These are phyloP conservation scores for Trichogramma dendrolimi DNA, from an alignment of 2,888 invertebrate genomes.

Conservation along the genomic window DNA sequence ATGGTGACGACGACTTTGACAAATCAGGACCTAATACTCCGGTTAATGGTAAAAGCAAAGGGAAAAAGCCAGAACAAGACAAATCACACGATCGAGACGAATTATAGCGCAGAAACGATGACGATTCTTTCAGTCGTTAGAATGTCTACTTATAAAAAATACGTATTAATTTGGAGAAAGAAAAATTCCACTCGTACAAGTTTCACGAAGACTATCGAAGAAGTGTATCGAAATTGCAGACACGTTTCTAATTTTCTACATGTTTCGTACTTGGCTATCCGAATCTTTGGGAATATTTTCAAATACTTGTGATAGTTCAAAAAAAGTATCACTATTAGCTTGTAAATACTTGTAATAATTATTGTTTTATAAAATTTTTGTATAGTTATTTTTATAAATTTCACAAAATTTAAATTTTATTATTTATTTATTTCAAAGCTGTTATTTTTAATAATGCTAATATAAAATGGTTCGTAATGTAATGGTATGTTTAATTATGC, in stretches of 20 bases:
- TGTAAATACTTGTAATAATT: slow-evolving; percentile 27
- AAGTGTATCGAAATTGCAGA: no score
- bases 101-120: no score
- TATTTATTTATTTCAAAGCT: slow-evolving; percentile 15
- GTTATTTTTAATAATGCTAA: slow-evolving; percentile 15
- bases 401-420: background rate
- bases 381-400: slow-evolving; percentile 27
- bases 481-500: slow-evolving; percentile 3
- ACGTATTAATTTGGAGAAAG: no score
- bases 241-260: no score
- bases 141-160: no score
- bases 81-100: no score
- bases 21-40: slow-evolving; percentile 23
- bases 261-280: no score
- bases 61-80: no score
- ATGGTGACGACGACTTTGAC: slow-evolving; percentile 16
- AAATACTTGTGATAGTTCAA: background rate
- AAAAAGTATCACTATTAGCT: slow-evolving; percentile 20
- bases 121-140: no score
- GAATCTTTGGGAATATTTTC: no score
- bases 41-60: slow-evolving; percentile 3
- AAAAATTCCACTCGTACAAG: no score
- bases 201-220: no score
- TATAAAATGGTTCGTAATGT: background rate
- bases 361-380: slow-evolving; percentile 24